Evolutionary conservation across 1,140 invertebrate genomes (phyloP), one percentile per base, ranked within the genome.

Genomic region (Brachystomella parvula): DNA sequence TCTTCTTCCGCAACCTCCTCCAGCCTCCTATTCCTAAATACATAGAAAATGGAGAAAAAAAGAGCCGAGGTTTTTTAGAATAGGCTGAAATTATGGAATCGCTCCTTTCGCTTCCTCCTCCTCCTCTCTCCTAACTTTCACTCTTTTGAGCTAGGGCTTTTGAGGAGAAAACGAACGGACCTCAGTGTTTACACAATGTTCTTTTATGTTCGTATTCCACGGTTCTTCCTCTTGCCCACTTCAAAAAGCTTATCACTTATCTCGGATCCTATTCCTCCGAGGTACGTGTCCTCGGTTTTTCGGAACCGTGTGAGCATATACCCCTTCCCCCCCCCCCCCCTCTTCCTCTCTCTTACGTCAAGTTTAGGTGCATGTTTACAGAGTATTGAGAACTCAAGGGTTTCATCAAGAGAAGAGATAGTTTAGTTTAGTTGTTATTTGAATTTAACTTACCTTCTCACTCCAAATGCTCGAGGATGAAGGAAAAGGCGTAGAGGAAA

Each of bases 191-290:
- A 65, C 67, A 64, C 67, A 68, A 49, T 68, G 67, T 68, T 58
- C 67, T 68, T 68, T 68, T 68, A 68, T 68, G 67, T 68, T 65
- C 49, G 31, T 49, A 64, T 35, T 64, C 57, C 59, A 53, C 56
- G 63, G 64, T 68, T 61, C 63, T n/a, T n/a, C n/a, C n/a, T n/a
- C n/a, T 24, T 63, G 63, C 63, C 67, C 63, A 65, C 67, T 68
- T 68, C 47, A 68, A 68, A 68, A 68, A 39, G 35, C 32, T 53
- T 68, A 68, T 68, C 66, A 68, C 66, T 68, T 68, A 68, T 63
- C 67, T 59, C 12, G 31, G 21, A 44, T 35, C 61, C 32, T 62
- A 62, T 62, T 47, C 39, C 39, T 47, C 26, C 17, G 35, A 64
- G 31, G 62, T 53, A 28, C 19, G 44, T 26, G 26, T 59, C 39